Conservation (phyloP, 2,888 invertebrate species). For the Tinea trinotella region DNA sequence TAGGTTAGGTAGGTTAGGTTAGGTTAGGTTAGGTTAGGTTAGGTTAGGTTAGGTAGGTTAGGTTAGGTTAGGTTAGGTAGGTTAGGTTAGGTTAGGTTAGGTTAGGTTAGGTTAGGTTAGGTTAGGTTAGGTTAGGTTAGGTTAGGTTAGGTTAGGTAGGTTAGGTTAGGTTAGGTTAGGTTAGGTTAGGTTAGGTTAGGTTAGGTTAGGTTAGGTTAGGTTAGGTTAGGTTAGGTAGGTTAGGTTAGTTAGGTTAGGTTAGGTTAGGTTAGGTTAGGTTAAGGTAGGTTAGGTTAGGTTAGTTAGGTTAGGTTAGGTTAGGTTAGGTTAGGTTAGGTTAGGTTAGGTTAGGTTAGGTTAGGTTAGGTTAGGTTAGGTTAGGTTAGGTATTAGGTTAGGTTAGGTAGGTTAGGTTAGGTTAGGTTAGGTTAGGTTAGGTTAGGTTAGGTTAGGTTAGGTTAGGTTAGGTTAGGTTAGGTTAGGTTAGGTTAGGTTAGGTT, state of each 20-base stretch:
- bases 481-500: slow-evolving; percentile 20
- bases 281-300: too few species aligned
- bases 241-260: slow-evolving; percentile 22
- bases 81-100: slow-evolving; percentile 23
- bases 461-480: slow-evolving; percentile 19
- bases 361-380: slow-evolving; percentile 23
- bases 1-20: too few species aligned
- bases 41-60: slow-evolving; percentile 21
- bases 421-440: slow-evolving; percentile 14
- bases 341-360: slow-evolving; percentile 20
- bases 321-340: slow-evolving; percentile 14
- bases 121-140: slow-evolving; percentile 22
- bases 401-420: slow-evolving; percentile 13
- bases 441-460: slow-evolving; percentile 13
- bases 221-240: slow-evolving; percentile 23
- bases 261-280: slow-evolving; percentile 22
- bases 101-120: slow-evolving; percentile 24
- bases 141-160: slow-evolving; percentile 20
- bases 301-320: slow-evolving; percentile 20
- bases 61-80: too few species aligned
- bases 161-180: slow-evolving; percentile 23
- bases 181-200: slow-evolving; percentile 23
- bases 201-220: slow-evolving; percentile 23
- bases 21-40: slow-evolving; percentile 22
- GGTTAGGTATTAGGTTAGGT: too few species aligned